Base-by-base conservation (phyloP, 2,888 invertebrate genomes). In the Strigamia transsilvanica region DNA sequence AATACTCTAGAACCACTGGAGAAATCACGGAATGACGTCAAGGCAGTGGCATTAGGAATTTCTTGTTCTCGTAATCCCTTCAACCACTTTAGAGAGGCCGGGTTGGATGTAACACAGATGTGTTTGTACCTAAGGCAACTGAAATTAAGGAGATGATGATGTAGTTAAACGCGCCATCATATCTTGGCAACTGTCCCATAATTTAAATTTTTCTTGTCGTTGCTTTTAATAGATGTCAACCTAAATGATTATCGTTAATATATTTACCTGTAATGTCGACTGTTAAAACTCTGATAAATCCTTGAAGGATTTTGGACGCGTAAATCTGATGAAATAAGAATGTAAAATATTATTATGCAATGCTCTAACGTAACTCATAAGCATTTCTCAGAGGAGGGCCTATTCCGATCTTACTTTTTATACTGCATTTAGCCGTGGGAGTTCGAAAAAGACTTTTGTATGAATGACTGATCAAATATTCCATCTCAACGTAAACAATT, bases 391-490 rank as follows among this genome's bases (percentile, higher is more conserved):
- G 46, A 32, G 1, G 27, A 13, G 23, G 23, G 12, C 27, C 21
- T 9, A 1, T 61, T 27, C 0, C 13, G 15, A 73, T 32, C 12
- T 32, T 32, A 12, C 27, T 12, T 73, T 73, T 73, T 3, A 13
- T 27, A 23, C 23, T 73, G 27, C 32, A 73, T 73, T 32, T 73
- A 27, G 32, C 23, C 2, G 73, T 32, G 23, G 73, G 23, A 5
- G 73, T 32, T 32, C 73, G 73, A 73, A 73, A 73, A 73, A 27
- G 10, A 2, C 13, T 23, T 73, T 27, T 32, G 32, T 27, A 73
- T 32, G 73, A 27, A 15, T 73, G 73, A 73, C 73, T 73, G 73
- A 73, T 73, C 1, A 73, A 32, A 73, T 73, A 73, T 73, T 73
- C 73, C 73, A 73, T 73, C 73, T 23, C n/a, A 73, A 73, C 32